These are phyloP conservation scores for Teleiodes luculella DNA, from an alignment of 2,888 invertebrate species.

Conservation along the genomic window DNA sequence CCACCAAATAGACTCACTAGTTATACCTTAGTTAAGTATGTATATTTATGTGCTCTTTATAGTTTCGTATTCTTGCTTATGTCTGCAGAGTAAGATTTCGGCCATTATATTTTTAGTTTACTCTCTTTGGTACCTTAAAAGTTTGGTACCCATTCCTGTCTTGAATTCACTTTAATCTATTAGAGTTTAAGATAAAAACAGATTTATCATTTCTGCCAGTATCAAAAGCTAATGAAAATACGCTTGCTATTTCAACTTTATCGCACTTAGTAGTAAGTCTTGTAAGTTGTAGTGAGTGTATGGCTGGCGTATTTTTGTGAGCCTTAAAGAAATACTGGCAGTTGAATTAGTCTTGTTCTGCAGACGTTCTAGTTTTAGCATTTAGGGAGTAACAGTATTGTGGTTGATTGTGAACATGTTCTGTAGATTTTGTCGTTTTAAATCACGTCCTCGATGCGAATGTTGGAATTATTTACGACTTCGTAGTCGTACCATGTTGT, in stretches of 20 bases:
- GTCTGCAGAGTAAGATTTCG: not conserved
- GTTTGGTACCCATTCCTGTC: too few species aligned
- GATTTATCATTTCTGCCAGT: too few species aligned
- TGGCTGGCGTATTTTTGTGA: too few species aligned
- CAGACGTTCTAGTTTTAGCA: constrained; percentile 19
- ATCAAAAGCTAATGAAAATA: too few species aligned
- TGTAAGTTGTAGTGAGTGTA: too few species aligned
- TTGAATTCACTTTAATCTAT: too few species aligned
- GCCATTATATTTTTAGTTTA: too few species aligned
- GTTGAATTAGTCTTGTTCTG: constrained; percentile 25
- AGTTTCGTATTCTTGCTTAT: not conserved
- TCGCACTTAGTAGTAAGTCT: too few species aligned
- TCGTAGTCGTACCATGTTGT: constrained; percentile 39
- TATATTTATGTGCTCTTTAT: constrained; percentile 2
- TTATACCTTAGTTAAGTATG: not conserved
- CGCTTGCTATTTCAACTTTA: too few species aligned
- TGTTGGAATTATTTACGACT: constrained; percentile 21
- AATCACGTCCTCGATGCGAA: constrained; percentile 27
- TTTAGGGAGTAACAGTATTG: constrained; percentile 52
- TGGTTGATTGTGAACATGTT: constrained; percentile 34
- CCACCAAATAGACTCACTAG: constrained; percentile 43
- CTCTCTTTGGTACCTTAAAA: too few species aligned
- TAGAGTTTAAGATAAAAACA: too few species aligned
- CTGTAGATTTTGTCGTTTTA: constrained; percentile 22
- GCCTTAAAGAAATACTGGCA: too few species aligned